Conservation (phyloP, 2,888 invertebrate species). For the Drosophila infuscata region DNA sequence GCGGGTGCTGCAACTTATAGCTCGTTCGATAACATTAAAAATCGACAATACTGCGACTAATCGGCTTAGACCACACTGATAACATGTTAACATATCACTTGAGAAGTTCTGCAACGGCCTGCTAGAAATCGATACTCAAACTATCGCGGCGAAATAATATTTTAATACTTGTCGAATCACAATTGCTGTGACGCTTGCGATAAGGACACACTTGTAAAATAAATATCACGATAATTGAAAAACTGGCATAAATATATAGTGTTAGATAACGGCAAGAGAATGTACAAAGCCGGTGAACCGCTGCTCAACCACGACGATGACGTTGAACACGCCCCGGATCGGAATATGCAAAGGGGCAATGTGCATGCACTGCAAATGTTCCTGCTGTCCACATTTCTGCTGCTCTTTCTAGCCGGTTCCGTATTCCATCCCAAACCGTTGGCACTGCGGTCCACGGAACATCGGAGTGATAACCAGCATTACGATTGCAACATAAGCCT, state of each 20-base stretch:
- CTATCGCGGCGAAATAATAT: slow-evolving; percentile 6
- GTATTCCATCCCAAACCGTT: slow-evolving; percentile 40
- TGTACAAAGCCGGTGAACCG: slow-evolving; percentile 44
- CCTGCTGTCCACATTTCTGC: slow-evolving; percentile 47
- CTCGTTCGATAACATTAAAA: background rate
- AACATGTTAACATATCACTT: background rate
- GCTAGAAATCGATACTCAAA: slow-evolving; percentile 17
- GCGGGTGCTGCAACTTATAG: slow-evolving; percentile 1
- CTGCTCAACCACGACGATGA: slow-evolving; percentile 46
- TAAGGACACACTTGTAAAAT: slow-evolving; percentile 17
- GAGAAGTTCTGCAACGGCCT: background rate
- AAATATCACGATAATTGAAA: background rate
- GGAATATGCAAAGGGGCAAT: slow-evolving; percentile 37
- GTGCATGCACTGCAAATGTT: slow-evolving; percentile 61
- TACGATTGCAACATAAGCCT: slow-evolving; percentile 87
- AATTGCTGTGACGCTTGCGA: background rate
- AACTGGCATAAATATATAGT: background rate
- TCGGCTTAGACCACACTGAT: background rate
- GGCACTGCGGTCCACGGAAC: background rate
- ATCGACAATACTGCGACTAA: background rate
- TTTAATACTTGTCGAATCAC: background rate
- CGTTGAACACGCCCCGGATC: slow-evolving; percentile 33
- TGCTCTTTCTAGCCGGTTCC: slow-evolving; percentile 63
- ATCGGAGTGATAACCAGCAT: slow-evolving; percentile 29
- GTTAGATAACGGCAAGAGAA: slow-evolving; percentile 16